Percentiles rank a stretch among this genome's conserved stretches.
Evolutionary conservation across 2,888 invertebrate genomes (phyloP).

Genomic region (Microctonus brassicae): DNA sequence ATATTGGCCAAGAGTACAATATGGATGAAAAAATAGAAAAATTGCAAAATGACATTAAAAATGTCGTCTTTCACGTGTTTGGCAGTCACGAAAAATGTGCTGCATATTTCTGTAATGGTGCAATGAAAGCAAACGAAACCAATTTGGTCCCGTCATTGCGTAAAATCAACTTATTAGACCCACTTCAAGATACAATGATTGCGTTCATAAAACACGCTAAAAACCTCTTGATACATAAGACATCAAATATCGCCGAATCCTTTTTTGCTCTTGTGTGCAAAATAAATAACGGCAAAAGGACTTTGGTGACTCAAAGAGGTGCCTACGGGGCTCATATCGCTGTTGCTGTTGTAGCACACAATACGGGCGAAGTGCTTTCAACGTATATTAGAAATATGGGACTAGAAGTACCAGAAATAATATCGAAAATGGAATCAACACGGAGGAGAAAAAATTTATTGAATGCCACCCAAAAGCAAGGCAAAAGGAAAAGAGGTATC

Average conservation of each 20-base stretch:
- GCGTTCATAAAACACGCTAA: background rate
- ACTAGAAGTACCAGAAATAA: no score
- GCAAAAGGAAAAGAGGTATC: background rate
- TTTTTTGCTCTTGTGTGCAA: background rate
- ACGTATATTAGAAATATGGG: background rate
- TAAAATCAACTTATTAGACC: background rate
- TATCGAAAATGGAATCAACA: background rate
- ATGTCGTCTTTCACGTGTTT: no score
- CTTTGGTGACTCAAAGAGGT: background rate
- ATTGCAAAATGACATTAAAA: no score
- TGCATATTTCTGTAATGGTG: constrained; percentile 31
- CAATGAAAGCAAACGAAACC: constrained; percentile 14
- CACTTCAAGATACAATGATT: constrained; percentile 2
- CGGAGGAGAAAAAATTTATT: background rate
- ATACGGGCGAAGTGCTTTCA: no score
- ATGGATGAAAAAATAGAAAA: no score
- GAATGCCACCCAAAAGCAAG: background rate
- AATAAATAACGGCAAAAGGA: background rate
- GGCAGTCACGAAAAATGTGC: no score
- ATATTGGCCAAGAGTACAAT: no score
- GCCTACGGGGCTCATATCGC: background rate
- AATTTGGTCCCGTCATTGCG: constrained; percentile 26
- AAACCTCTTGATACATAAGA: background rate
- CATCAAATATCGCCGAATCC: background rate
- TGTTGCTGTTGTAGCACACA: background rate